Percentiles rank a stretch among this genome's conserved stretches.
Conservation (phyloP, 2,113 vertebrate genomes). For the Theristicus caerulescens region DNA sequence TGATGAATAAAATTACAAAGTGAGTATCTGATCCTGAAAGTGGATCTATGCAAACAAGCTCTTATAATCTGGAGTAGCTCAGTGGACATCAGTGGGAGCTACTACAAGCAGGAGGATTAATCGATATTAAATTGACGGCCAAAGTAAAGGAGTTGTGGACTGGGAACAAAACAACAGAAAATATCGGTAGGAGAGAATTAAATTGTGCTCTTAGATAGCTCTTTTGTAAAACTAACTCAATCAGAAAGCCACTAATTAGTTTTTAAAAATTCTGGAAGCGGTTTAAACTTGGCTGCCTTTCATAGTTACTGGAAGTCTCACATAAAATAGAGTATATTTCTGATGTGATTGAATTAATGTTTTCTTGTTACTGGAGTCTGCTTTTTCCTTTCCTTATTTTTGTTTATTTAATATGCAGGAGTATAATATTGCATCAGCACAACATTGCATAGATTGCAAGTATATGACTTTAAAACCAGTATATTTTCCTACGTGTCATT, state of each 20-base stretch:
- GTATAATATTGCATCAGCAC: neutral
- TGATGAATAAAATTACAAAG: neutral
- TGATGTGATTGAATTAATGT: neutral
- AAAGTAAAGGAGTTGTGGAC: neutral
- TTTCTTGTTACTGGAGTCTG: neutral
- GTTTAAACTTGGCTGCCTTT: conserved; percentile 11
- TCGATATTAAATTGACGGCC: neutral
- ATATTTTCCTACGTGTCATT: neutral
- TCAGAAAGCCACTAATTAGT: neutral
- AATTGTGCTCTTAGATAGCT: neutral
- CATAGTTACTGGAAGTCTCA: neutral
- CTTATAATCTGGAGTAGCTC: neutral
- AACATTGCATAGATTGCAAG: neutral
- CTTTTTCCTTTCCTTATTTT: neutral
- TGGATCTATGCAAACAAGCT: neutral
- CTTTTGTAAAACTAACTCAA: neutral
- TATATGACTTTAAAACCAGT: neutral
- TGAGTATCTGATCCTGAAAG: neutral
- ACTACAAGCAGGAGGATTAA: neutral
- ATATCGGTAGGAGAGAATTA: neutral
- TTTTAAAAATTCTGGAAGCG: neutral
- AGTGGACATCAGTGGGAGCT: neutral
- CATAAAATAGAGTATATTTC: neutral
- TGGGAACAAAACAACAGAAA: neutral
- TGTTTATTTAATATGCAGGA: neutral